Conservation (phyloP, 2,797 vertebrate species). For the Knipowitschia caucasica region DNA sequence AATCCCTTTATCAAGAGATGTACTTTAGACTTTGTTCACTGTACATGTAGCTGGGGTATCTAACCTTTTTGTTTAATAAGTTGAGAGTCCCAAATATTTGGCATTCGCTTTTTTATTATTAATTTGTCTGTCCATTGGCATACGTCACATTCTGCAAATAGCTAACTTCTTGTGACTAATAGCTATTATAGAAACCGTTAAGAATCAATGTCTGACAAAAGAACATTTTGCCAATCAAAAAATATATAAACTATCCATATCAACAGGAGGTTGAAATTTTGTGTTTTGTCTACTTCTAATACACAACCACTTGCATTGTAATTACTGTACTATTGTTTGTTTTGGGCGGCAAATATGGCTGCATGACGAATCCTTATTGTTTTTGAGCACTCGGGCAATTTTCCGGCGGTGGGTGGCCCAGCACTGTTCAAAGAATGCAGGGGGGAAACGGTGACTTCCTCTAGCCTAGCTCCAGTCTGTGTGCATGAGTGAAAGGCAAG, state of each 20-base stretch:
- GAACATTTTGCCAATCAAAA: neutral
- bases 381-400: conserved; percentile 50
- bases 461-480: conserved; percentile 38
- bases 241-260: neutral
- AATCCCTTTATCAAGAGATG: too few species aligned
- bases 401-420: conserved; percentile 64
- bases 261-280: conserved; percentile 9
- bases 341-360: conserved; percentile 59
- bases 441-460: conserved; percentile 62
- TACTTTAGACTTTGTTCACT: too few species aligned
- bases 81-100: too few species aligned
- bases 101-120: too few species aligned
- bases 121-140: too few species aligned
- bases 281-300: conserved; percentile 44
- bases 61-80: too few species aligned
- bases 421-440: conserved; percentile 54
- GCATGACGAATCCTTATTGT: conserved; percentile 67
- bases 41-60: too few species aligned
- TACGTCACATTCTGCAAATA: too few species aligned
- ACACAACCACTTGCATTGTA: conserved; percentile 56
- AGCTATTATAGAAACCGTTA: too few species aligned
- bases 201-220: too few species aligned
- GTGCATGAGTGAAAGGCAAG: conserved; percentile 55
- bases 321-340: conserved; percentile 68
- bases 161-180: too few species aligned